These are phyloP conservation scores for Scolopax bukidnonensis DNA, from an alignment of 2,797 vertebrate genomes.

Conservation along the genomic window DNA sequence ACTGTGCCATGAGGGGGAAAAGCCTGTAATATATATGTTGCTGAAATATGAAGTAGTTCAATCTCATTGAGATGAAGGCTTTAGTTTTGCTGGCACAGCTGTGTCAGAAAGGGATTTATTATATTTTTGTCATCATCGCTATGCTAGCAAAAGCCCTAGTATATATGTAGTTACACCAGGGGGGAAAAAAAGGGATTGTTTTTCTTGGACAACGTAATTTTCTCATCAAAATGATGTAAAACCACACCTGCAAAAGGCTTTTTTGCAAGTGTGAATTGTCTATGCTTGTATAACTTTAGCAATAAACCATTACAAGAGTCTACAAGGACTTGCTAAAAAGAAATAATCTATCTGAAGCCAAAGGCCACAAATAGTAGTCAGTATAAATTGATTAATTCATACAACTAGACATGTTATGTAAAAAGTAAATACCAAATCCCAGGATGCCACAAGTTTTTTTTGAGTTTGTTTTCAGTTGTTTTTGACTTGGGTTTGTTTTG, in stretches of 20 bases:
- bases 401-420: background rate
- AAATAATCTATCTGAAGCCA: background rate
- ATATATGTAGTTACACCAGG: background rate
- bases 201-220: background rate
- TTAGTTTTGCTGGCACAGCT: slow-evolving; percentile 10
- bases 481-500: background rate
- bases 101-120: background rate
- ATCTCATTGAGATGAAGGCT: background rate
- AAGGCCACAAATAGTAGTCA: background rate
- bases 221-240: background rate
- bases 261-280: background rate
- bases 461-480: background rate
- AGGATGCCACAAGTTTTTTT: background rate
- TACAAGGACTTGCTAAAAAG: background rate
- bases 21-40: background rate
- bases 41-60: slow-evolving; percentile 7
- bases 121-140: background rate
- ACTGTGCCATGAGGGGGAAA: background rate
- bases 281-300: background rate
- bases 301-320: background rate
- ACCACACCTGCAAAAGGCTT: background rate
- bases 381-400: background rate
- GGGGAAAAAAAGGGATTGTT: background rate
- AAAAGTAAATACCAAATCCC: background rate
- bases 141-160: background rate